Conservation (phyloP, 2,888 invertebrate genomes). For the Himalopsyche tibetana region DNA sequence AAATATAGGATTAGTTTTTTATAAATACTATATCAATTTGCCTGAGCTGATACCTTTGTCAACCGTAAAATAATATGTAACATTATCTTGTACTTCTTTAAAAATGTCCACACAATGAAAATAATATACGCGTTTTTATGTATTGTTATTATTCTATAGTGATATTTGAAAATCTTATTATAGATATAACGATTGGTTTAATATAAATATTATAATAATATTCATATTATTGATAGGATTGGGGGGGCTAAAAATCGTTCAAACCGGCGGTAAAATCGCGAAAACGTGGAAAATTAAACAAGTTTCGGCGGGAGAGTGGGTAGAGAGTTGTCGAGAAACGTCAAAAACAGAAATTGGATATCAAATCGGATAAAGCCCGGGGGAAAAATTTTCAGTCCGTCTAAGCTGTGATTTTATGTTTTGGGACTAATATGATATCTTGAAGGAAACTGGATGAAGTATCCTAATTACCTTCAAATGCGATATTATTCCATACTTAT, state of each 20-base stretch:
- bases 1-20: too few species aligned
- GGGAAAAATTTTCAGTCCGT: conserved; percentile 16
- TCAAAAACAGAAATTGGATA: conserved; percentile 23
- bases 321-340: conserved; percentile 15
- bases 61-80: too few species aligned
- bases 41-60: too few species aligned
- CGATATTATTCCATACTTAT: too few species aligned
- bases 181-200: not conserved
- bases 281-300: conserved; percentile 34
- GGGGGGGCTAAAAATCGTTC: conserved; percentile 9
- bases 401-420: conserved; percentile 12
- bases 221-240: conserved; percentile 24
- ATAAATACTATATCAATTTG: too few species aligned
- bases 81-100: too few species aligned
- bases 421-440: not conserved
- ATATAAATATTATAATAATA: not conserved
- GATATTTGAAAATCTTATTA: too few species aligned
- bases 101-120: too few species aligned
- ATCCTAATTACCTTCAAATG: not conserved
- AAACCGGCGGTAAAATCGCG: conserved; percentile 30
- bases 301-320: conserved; percentile 3
- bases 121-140: too few species aligned
- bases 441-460: not conserved
- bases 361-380: not conserved
- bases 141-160: too few species aligned